Percentiles rank a stretch among this genome's conserved stretches.
phyloP scores from a whole-genome alignment of 2,113 vertebrate genomes.

The Scolopax mira region DNA sequence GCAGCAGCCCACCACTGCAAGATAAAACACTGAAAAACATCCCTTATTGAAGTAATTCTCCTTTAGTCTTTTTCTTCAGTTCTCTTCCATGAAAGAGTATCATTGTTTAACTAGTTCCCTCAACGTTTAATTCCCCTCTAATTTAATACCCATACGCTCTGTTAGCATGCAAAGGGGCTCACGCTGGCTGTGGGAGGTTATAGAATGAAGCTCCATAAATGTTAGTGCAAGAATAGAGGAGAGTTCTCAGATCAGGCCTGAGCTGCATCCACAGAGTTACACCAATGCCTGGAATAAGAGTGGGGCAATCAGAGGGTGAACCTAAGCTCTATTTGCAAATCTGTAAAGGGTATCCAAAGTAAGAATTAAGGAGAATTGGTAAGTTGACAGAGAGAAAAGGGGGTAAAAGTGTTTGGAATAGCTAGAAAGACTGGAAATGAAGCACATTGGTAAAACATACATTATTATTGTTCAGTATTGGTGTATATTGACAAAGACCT shows the following conservation, averaged over 20 bases:
- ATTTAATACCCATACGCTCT: background rate
- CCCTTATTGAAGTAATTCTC: background rate
- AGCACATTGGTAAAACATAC: background rate
- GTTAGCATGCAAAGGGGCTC: background rate
- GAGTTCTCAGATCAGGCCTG: background rate
- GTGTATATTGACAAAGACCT: background rate
- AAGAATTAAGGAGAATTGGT: background rate
- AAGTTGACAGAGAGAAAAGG: background rate
- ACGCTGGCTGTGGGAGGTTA: background rate
- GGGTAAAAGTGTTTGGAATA: background rate
- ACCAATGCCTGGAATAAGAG: background rate
- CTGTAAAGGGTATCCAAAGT: background rate
- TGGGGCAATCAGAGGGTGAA: background rate
- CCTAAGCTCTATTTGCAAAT: background rate
- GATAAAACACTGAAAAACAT: background rate
- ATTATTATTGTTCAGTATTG: background rate
- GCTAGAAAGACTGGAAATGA: background rate
- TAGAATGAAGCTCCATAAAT: background rate
- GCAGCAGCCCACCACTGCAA: background rate
- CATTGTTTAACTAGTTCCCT: background rate
- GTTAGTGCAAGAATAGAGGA: background rate
- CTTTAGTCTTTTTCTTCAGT: background rate
- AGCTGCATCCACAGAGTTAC: background rate
- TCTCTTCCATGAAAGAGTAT: constrained; percentile 37
- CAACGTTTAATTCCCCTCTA: background rate